Conservation (phyloP, 2,113 vertebrate species). For the Calyptomena viridis region DNA sequence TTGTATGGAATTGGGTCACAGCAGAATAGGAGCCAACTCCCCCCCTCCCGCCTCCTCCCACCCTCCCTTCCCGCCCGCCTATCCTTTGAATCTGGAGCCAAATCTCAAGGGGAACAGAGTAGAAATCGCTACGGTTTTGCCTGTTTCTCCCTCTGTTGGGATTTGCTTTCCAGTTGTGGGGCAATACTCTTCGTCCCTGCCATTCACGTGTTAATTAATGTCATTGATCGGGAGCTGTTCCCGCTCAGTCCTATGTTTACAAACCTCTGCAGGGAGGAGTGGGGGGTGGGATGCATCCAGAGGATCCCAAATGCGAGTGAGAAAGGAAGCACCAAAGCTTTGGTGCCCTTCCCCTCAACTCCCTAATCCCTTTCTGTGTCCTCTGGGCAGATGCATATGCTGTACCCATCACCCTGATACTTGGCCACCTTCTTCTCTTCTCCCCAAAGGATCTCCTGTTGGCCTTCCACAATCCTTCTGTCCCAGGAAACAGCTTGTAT, state of each 20-base stretch:
- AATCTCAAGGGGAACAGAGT: conserved; percentile 57
- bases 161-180: conserved; percentile 48
- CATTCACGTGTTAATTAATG: conserved; percentile 46
- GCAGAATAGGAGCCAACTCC: conserved; percentile 63
- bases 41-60: conserved; percentile 13
- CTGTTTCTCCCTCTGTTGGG: conserved; percentile 3
- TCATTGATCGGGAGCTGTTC: conserved; percentile 36
- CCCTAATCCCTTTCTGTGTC: neutral
- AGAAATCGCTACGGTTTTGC: conserved; percentile 51
- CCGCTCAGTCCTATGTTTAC: neutral
- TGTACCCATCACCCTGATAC: neutral
- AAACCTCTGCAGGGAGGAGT: neutral
- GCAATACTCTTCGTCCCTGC: neutral
- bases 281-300: neutral
- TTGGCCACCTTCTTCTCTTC: neutral
- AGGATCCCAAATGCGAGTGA: neutral
- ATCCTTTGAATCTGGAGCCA: conserved; percentile 73
- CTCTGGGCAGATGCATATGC: neutral
- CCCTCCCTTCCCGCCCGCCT: conserved; percentile 38
- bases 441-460: neutral
- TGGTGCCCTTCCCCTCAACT: neutral
- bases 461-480: neutral
- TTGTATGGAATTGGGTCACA: conserved; percentile 74
- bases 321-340: neutral
- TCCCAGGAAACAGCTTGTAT: neutral